Conservation (phyloP, 2,113 vertebrate genomes). For the Camelus bactrianus region DNA sequence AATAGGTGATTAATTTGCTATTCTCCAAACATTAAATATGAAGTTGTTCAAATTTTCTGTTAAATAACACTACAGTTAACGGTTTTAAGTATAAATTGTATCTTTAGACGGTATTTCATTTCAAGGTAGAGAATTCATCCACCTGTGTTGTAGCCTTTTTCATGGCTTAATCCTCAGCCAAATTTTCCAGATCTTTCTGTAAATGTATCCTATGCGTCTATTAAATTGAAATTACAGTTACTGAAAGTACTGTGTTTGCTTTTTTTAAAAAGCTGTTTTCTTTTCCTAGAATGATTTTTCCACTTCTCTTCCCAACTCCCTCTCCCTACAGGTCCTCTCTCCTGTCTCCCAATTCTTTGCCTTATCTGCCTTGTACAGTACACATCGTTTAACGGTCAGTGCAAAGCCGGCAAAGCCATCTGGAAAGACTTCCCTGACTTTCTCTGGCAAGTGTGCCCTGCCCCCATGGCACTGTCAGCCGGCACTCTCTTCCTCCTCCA, state of each 20-base stretch:
- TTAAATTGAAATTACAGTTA: not conserved
- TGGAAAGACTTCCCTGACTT: not conserved
- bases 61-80: not conserved
- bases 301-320: not conserved
- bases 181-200: not conserved
- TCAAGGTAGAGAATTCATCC: not conserved
- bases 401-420: not conserved
- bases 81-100: not conserved
- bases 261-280: not conserved
- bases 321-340: not conserved
- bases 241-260: not conserved
- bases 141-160: not conserved
- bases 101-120: not conserved
- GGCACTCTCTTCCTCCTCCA: not conserved
- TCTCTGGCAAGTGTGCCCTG: not conserved
- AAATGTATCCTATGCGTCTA: not conserved
- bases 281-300: not conserved
- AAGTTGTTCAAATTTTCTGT: not conserved
- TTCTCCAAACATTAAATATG: conserved; percentile 18
- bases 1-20: not conserved
- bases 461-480: not conserved
- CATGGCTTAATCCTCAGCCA: not conserved
- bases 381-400: not conserved
- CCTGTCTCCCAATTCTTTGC: not conserved
- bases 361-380: not conserved